Conservation (phyloP, 2,888 invertebrate species). For the Heliconius ethilla region DNA sequence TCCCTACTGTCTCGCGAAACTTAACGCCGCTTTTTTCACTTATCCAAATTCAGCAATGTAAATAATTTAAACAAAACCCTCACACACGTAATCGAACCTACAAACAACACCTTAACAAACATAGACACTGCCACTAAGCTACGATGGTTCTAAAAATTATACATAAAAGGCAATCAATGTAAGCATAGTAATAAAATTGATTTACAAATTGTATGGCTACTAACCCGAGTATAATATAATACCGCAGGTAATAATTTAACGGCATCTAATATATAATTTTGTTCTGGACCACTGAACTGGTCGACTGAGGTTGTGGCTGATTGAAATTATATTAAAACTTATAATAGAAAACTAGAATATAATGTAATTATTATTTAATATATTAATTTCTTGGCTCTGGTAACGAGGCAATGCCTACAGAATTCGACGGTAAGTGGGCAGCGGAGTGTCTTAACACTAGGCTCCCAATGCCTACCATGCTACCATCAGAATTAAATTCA, state of each 20-base stretch:
- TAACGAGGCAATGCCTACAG: no score
- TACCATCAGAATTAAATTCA: no score
- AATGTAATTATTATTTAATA: no score
- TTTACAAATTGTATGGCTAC: constrained; percentile 71
- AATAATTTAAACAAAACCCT: no score
- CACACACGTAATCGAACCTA: neutral
- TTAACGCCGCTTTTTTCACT: neutral
- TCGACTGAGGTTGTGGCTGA: constrained; percentile 44
- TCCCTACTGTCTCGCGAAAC: neutral
- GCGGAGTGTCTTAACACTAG: no score
- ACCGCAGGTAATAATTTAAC: constrained; percentile 48
- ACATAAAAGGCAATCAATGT: constrained; percentile 54
- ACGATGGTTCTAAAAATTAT: constrained; percentile 29
- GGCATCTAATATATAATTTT: constrained; percentile 54
- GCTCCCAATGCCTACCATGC: no score
- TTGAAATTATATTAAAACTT: constrained; percentile 29
- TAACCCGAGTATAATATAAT: constrained; percentile 57
- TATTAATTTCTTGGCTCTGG: no score
- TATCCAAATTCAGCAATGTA: no score
- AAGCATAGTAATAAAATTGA: constrained; percentile 62
- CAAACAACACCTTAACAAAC: neutral
- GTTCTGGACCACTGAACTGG: constrained; percentile 63
- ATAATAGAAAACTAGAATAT: neutral
- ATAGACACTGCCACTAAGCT: neutral
- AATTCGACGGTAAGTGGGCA: no score